Conservation (phyloP, 2,888 invertebrate species). For the Smittia sp. region DNA sequence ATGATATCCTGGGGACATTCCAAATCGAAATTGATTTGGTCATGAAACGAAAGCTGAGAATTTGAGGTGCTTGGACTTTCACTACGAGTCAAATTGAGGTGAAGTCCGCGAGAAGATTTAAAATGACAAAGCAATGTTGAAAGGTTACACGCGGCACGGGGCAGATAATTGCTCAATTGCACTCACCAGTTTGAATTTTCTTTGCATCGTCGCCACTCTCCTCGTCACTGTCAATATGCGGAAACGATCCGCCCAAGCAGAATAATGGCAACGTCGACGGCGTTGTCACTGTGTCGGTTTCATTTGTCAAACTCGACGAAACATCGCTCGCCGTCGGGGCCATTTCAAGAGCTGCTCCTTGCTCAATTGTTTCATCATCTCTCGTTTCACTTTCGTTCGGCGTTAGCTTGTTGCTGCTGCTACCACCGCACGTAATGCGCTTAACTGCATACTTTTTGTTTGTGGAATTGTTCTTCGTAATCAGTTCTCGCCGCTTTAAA, state of each 20-base stretch:
- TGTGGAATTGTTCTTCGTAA: slow-evolving; percentile 53
- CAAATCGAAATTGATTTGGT: slow-evolving; percentile 3
- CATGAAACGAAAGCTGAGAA: neutral
- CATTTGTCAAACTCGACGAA: neutral
- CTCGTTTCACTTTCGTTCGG: slow-evolving; percentile 21
- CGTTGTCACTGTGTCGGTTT: slow-evolving; percentile 16
- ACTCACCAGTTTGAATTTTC: slow-evolving; percentile 39
- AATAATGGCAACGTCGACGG: slow-evolving; percentile 57
- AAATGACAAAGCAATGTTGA: too few relatives aligned
- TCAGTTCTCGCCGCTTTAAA: slow-evolving; percentile 53
- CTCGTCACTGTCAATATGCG: slow-evolving; percentile 71
- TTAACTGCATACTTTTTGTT: slow-evolving; percentile 53
- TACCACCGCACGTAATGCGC: slow-evolving; percentile 45
- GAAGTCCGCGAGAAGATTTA: neutral
- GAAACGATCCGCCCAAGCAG: slow-evolving; percentile 65
- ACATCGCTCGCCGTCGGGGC: neutral
- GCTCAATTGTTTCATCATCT: slow-evolving; percentile 16
- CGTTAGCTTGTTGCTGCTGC: neutral
- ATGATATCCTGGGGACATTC: slow-evolving; percentile 31
- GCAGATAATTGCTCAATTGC: too few relatives aligned
- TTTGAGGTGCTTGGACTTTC: neutral
- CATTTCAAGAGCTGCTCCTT: neutral
- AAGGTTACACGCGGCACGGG: too few relatives aligned
- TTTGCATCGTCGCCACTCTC: slow-evolving; percentile 57
- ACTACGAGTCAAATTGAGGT: neutral